phyloP scores from a whole-genome alignment of 2,113 vertebrate species.

The Procavia capensis region DNA sequence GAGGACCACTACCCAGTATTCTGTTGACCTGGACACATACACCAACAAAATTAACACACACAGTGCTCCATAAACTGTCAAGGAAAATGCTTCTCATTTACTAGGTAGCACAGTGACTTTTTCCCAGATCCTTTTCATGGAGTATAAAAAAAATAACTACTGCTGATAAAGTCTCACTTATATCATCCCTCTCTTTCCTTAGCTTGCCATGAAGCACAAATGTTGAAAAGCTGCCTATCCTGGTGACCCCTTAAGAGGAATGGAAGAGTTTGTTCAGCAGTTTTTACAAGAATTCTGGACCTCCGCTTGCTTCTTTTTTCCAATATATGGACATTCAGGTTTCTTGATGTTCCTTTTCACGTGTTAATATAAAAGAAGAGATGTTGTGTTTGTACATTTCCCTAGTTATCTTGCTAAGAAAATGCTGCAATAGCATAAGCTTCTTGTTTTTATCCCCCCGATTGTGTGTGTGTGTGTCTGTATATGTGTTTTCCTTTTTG shows the following conservation, averaged over 20 bases:
- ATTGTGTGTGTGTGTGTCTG: constrained; percentile 40
- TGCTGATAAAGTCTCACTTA: neutral
- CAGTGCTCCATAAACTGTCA: rapidly evolving
- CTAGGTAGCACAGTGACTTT: neutral
- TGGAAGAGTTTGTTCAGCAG: constrained; percentile 79
- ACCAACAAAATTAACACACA: rapidly evolving
- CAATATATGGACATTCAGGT: constrained; percentile 74
- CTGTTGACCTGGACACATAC: neutral
- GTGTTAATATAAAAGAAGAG: constrained; percentile 68
- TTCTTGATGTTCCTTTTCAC: constrained; percentile 35
- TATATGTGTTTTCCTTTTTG: constrained; percentile 26
- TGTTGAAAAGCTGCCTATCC: constrained; percentile 91
- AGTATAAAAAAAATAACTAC: neutral
- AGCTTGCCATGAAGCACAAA: constrained; percentile 99
- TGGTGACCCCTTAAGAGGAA: constrained; percentile 80
- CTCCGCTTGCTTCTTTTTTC: constrained; percentile 79
- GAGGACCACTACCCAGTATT: neutral
- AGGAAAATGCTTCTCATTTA: neutral
- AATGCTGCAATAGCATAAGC: constrained; percentile 75
- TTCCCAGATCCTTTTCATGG: neutral
- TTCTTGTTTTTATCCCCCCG: constrained; percentile 62
- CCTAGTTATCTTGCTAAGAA: constrained; percentile 81
- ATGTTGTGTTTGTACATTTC: constrained; percentile 81
- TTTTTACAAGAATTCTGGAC: constrained; percentile 82
- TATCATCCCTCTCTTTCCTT: constrained; percentile 66